phyloP scores from a whole-genome alignment of 2,888 invertebrate genomes.

The Antitype chi region DNA sequence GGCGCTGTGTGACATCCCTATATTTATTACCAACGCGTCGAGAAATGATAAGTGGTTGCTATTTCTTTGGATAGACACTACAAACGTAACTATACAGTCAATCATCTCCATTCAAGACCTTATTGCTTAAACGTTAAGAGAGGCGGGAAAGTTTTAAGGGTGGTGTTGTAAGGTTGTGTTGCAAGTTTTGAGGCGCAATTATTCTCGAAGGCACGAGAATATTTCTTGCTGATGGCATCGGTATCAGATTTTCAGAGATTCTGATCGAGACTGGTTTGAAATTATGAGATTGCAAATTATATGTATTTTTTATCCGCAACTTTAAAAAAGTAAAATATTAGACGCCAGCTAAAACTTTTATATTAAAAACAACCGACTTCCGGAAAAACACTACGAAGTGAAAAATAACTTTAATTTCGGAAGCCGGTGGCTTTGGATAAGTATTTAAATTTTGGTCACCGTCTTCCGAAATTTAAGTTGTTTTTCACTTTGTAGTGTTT shows the following conservation, averaged over 20 bases:
- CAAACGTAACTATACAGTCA: constrained; percentile 29
- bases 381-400: too few relatives aligned
- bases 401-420: too few relatives aligned
- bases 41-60: constrained; percentile 73
- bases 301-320: neutral
- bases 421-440: too few relatives aligned
- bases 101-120: constrained; percentile 6
- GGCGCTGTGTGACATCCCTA: constrained; percentile 65
- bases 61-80: constrained; percentile 69
- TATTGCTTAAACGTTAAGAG: constrained; percentile 11
- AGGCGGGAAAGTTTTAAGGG: neutral
- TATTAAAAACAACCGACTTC: neutral
- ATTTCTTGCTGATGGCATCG: constrained; percentile 61
- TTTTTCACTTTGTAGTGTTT: too few relatives aligned
- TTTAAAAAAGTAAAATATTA: neutral
- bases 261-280: constrained; percentile 45
- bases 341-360: neutral
- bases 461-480: too few relatives aligned
- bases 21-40: constrained; percentile 68
- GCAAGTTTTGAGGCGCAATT: constrained; percentile 49
- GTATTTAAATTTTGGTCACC: too few relatives aligned
- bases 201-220: constrained; percentile 59
- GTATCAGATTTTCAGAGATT: constrained; percentile 21
- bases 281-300: neutral
- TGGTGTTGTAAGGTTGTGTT: constrained; percentile 30